Conservation (phyloP, 2,888 invertebrate genomes). For the Gastrophysa polygoni region DNA sequence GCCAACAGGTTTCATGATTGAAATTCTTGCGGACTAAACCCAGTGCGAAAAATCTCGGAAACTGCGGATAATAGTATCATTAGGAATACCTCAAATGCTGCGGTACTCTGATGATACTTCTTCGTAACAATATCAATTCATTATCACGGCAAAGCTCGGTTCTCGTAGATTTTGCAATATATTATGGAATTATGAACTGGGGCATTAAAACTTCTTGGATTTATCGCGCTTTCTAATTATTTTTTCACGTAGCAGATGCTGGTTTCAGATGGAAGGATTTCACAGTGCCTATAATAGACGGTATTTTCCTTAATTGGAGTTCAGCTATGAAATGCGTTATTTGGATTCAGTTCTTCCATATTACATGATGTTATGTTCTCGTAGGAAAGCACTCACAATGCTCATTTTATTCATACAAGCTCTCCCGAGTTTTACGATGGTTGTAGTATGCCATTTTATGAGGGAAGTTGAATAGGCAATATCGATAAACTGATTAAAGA, state of each 20-base stretch:
- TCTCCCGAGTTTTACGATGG: too few relatives aligned
- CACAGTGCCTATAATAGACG: too few relatives aligned
- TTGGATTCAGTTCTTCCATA: too few relatives aligned
- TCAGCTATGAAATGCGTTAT: too few relatives aligned
- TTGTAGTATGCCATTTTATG: too few relatives aligned
- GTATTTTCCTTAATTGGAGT: too few relatives aligned
- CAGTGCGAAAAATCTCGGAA: neutral
- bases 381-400: too few relatives aligned
- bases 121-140: neutral
- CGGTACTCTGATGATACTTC: neutral
- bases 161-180: neutral
- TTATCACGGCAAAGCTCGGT: neutral
- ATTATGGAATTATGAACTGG: neutral
- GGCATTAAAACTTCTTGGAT: neutral
- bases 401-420: too few relatives aligned
- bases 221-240: neutral
- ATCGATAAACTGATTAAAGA: too few relatives aligned
- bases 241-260: neutral
- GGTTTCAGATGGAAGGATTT: too few relatives aligned
- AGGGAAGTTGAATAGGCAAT: too few relatives aligned
- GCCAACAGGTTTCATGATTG: neutral
- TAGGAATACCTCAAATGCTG: neutral
- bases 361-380: too few relatives aligned
- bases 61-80: neutral
- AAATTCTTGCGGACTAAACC: neutral